Evolutionary conservation across 2,888 invertebrate species (phyloP).

Genomic region (Auanema freiburgensis): DNA sequence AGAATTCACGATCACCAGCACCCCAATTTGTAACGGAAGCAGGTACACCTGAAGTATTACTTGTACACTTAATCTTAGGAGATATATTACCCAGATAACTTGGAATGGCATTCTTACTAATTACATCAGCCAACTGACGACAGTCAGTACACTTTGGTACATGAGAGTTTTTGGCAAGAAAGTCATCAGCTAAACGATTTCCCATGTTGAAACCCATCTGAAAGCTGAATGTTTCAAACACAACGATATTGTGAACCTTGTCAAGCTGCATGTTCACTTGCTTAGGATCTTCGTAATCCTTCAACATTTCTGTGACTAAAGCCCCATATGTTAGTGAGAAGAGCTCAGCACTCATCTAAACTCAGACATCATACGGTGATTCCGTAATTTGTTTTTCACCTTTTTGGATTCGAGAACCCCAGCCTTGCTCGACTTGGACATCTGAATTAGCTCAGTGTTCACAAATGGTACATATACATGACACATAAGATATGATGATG

Average conservation of each 20-base stretch:
- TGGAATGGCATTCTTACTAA: constrained; percentile 73
- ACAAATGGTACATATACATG: too few species aligned
- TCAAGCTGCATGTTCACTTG: constrained; percentile 97
- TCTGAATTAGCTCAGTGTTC: constrained; percentile 14
- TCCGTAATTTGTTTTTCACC: constrained; percentile 16
- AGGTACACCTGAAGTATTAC: constrained; percentile 74
- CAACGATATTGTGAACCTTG: constrained; percentile 41
- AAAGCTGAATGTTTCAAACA: background rate
- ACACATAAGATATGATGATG: too few species aligned
- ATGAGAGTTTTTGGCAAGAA: constrained; percentile 82
- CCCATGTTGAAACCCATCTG: constrained; percentile 93
- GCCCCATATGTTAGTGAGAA: constrained; percentile 97
- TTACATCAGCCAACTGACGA: constrained; percentile 81
- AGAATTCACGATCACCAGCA: constrained; percentile 79
- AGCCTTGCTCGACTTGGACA: constrained; percentile 39
- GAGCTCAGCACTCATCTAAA: constrained; percentile 72
- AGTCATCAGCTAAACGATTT: constrained; percentile 93
- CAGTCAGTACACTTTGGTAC: constrained; percentile 89
- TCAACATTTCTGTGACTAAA: constrained; percentile 90
- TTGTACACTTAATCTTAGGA: background rate
- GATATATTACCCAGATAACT: constrained; percentile 72
- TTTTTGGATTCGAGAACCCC: constrained; percentile 41
- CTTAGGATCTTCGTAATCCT: constrained; percentile 92
- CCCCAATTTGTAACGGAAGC: constrained; percentile 94
- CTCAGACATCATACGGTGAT: background rate